Evolutionary conservation across 1,140 invertebrate genomes (phyloP), one percentile per base, ranked within the genome.

Genomic region (Drosophila lowei): DNA sequence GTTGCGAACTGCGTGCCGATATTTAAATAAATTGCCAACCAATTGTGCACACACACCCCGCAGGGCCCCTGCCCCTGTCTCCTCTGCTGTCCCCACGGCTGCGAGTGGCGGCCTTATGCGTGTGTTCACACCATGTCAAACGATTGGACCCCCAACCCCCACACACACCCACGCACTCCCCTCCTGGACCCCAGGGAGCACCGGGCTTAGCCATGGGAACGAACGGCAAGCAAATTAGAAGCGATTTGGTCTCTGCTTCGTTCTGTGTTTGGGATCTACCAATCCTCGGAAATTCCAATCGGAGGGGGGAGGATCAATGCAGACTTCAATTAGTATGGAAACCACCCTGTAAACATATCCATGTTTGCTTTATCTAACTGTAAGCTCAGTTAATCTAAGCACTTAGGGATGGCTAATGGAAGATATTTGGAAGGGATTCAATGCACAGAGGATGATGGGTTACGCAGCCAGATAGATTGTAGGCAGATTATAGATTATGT

Each of bases 11-110:
- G 81, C 73, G 73, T 88, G 81, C 81, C 81, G 81, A 86, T 86
- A 86, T 86, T 88, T 88, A 88, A 86, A 86, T 86, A 86, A 86
- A 86, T 86, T 85, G 81, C 77, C 81, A 85, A 81, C 81, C 81
- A 88, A 86, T 88, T 86, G 83, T 78, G 65, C 77, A 84, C 64
- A 65, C 61, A 48, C 63, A 23, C 66, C 54, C 16, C 34, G 7
- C 52, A 47, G 21, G 16, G 34, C n/a, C n/a, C 52, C n/a, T 11
- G 11, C 7, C 34, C 34, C 11, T 21, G 9, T 25, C 43, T 5
- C 34, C 11, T 25, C 13, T n/a, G n/a, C n/a, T n/a, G n/a, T 9
- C 34, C 41, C 34, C 25, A 46, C 52, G 15, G 16, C 6, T 11
- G 58, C 57, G 44, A 44, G 9, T 59, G 58, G 72, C 57, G 77